Evolutionary conservation across 1,140 invertebrate species (phyloP), one percentile per base, ranked within the genome.

Genomic region (Episyrphus balteatus): DNA sequence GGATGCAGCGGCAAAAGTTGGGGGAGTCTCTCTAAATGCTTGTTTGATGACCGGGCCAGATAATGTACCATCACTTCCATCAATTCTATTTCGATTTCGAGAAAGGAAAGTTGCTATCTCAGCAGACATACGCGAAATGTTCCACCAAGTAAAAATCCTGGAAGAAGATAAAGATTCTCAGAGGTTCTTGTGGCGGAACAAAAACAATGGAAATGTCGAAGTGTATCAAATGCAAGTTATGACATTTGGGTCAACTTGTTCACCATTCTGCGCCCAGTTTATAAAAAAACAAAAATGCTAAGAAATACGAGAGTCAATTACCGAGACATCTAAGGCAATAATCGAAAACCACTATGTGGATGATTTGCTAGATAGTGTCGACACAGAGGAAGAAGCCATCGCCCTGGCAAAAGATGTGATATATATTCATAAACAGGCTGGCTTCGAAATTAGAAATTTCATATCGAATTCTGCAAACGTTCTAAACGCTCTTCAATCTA

Each of bases 171-270:
- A 46, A 48, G 55, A 5, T 67, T 59, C 43, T 43, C 14, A 59
- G 44, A 48, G 55, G 3, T 67, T 59, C 43, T 43, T 67, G 10
- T 66, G 62, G 61, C 48, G 56, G 32, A 48, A 42, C 17, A 41
- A 33, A 7, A 21, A 5, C 8, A 26, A 26, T 26, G 21, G 34
- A 42, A 5, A 39, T 33, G 46, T 46, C 2, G 42, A 48, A 0
- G 45, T 46, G 12, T 64, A 57, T 40, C 26, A 34, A 1, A 67
- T 65, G 59, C 55, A 46, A 0, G 53, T 51, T 0, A 52, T 68
- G 42, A 57, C 61, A 1, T 68, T 68, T 38, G 60, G 57, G 65
- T n/a, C n/a, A n/a, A n/a, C n/a, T n/a, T n/a, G n/a, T n/a, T n/a
- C n/a, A n/a, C n/a, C n/a, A n/a, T n/a, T n/a, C n/a, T n/a, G n/a